Conservation (phyloP, 2,797 vertebrate species). For the Danio jaintianensis region DNA sequence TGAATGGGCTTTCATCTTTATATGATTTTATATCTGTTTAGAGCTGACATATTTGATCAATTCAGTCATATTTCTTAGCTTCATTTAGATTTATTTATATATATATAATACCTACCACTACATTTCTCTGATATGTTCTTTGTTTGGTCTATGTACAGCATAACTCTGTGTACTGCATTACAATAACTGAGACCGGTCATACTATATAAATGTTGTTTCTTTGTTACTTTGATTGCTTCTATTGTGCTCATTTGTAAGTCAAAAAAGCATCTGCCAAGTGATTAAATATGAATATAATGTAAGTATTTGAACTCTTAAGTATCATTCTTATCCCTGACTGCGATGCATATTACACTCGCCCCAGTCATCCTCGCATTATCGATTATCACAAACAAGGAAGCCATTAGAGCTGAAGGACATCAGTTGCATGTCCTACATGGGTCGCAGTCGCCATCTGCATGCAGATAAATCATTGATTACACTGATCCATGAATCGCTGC, state of each 20-base stretch:
- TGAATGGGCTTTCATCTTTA: background rate
- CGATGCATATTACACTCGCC: background rate
- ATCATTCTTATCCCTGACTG: background rate
- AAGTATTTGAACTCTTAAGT: background rate
- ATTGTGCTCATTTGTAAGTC: too few relatives aligned
- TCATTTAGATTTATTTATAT: too few relatives aligned
- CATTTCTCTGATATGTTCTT: too few relatives aligned
- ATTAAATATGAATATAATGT: too few relatives aligned
- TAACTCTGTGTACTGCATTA: too few relatives aligned
- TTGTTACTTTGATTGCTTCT: too few relatives aligned
- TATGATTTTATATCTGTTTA: background rate
- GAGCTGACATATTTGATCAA: background rate
- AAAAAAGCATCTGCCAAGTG: too few relatives aligned
- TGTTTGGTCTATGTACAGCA: too few relatives aligned
- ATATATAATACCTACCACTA: too few relatives aligned
- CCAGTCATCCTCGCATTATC: slow-evolving; percentile 26
- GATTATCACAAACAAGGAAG: slow-evolving; percentile 46
- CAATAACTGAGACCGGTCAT: too few relatives aligned
- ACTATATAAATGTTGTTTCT: too few relatives aligned
- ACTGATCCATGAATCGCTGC: slow-evolving; percentile 69
- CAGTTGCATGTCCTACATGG: slow-evolving; percentile 64
- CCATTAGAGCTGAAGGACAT: slow-evolving; percentile 51
- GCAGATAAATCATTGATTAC: slow-evolving; percentile 83
- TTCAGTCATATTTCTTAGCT: background rate
- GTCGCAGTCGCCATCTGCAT: slow-evolving; percentile 80